Conservation (phyloP, 23 tunicate genomes). For the Halocynthia aurantium region DNA sequence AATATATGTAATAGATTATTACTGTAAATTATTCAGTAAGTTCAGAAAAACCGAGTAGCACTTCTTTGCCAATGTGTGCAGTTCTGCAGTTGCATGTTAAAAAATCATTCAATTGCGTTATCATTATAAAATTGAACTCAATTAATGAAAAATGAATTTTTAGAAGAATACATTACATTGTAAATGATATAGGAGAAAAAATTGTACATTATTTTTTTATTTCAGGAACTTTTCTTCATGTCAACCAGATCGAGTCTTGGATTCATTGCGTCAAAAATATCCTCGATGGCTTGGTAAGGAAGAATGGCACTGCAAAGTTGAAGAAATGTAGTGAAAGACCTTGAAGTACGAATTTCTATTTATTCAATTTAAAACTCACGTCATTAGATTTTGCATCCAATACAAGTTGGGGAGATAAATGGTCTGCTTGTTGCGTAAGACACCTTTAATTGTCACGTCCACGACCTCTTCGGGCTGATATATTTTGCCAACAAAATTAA, state of each 20-base stretch:
- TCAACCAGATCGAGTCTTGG: constrained; percentile 17
- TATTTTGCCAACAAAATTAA: not conserved
- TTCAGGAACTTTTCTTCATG: constrained; percentile 1
- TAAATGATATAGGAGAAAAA: too few species aligned
- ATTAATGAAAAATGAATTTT: too few species aligned
- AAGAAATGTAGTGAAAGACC: not conserved
- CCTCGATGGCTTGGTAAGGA: constrained; percentile 3
- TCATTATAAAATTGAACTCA: too few species aligned
- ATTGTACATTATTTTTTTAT: too few species aligned
- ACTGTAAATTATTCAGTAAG: too few species aligned
- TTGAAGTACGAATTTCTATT: not conserved
- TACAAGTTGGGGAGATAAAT: not conserved
- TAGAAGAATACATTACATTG: too few species aligned
- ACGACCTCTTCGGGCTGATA: constrained; percentile 11
- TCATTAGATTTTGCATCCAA: not conserved
- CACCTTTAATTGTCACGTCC: not conserved
- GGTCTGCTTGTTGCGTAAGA: not conserved
- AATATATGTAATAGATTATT: too few species aligned
- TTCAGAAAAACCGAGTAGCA: too few species aligned
- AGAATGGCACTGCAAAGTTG: not conserved
- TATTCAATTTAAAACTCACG: not conserved
- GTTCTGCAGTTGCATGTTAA: too few species aligned
- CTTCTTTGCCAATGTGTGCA: too few species aligned
- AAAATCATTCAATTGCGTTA: too few species aligned
- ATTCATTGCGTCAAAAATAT: not conserved